These are phyloP conservation scores for Piprites chloris DNA, from an alignment of 2,113 vertebrate genomes.

Conservation along the genomic window DNA sequence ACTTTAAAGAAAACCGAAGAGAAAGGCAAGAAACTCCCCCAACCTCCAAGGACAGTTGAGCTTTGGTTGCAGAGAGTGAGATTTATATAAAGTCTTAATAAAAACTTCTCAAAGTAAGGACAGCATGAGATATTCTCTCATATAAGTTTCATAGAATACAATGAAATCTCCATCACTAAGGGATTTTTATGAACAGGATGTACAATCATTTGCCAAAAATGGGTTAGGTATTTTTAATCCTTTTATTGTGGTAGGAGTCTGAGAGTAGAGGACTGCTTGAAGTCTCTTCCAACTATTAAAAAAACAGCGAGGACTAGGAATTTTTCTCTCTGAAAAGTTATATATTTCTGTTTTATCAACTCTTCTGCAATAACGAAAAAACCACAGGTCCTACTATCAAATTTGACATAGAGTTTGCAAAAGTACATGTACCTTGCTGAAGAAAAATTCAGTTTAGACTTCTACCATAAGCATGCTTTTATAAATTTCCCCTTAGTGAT, in stretches of 20 bases:
- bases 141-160: background rate
- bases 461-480: background rate
- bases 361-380: background rate
- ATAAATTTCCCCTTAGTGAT: background rate
- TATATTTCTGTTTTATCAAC: background rate
- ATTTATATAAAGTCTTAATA: background rate
- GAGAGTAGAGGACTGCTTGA: background rate
- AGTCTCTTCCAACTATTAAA: background rate
- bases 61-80: background rate
- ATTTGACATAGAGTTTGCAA: background rate
- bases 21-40: background rate
- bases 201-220: background rate
- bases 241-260: background rate
- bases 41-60: background rate
- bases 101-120: background rate
- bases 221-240: background rate
- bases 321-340: background rate
- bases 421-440: background rate
- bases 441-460: background rate
- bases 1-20: background rate
- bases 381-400: background rate
- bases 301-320: background rate
- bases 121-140: background rate
- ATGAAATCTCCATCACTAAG: background rate
- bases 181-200: background rate